Base-by-base conservation (phyloP, 2,797 vertebrate species). In the Synanceia verrucosa region DNA sequence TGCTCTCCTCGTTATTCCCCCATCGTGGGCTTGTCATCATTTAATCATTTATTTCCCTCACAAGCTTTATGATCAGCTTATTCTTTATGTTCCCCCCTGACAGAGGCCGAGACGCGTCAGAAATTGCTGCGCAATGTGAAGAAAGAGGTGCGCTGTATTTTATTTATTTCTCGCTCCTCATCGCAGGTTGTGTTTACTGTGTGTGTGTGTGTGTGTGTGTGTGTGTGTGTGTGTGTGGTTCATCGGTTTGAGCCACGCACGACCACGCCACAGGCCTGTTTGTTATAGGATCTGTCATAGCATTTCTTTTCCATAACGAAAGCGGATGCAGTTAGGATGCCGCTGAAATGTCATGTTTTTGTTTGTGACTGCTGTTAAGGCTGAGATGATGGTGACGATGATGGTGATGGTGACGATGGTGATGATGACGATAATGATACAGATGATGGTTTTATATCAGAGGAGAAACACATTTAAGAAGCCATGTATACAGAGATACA, bases 71-170 rank as follows among this genome's bases (percentile, higher is more conserved):
- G 65, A 86, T 74, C 60, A 4, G 50, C 66, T 39, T 71, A 62
- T 57, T 81, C 52, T 79, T 70, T 33, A 73, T 90, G 85, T 90
- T 91, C 83, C 87, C 70, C 48, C 41, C 75, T 94, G 78, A 76
- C 92, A 97, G 97, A 98, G 88, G 94, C 95, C 65, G 97, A 99
- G 94, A 97, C 95, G 84, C 95, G 97, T 63, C 97, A 98, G 95
- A 96, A 94, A 88, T 88, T 98, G 93, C 95, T 98, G 93, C 96
- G 96, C 92, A 97, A 94, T 70, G 97, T 98, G 79, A 99, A 99
- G 93, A 98, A 99, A 93, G 97, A 99, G 97, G 97, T 97, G 80
- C 77, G 95, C 92, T 66, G 56, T 18, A 3, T 76, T 79, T 74
- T 23, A 23, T 51, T 58, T 58, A 2, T 62, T 31, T 26, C 5